Base-by-base conservation (phyloP, 2,113 vertebrate genomes). In the Sinocyclocheilus rhinocerous region DNA sequence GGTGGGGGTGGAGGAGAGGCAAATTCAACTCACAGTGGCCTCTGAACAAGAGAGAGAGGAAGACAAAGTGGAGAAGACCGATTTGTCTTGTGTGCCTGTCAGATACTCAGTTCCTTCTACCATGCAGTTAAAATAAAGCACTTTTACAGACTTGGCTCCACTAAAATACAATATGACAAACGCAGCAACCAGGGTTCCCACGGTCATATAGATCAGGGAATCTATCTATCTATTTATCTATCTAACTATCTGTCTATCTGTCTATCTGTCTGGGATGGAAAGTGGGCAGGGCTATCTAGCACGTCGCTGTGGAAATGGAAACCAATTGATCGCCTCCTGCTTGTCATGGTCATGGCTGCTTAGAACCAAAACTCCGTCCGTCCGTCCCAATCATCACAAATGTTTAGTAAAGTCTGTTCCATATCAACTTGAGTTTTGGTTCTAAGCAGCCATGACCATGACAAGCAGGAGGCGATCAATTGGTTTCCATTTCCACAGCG, bases 1-100 rank as follows among this genome's bases (percentile, higher is more conserved):
- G 36, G 50, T 36, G 85, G 52, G 55, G 39, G 13, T 29, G 15
- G 29, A 10, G 20, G 50, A 24, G 69, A 76, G 77, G 59, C 73
- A 57, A 77, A 87, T 87, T 85, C 75, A 78, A 65, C 70, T 83
- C 75, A 75, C 77, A 72, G 18, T 26, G 82, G 29, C 52, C 73
- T 87, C 84, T 55, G 42, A 63, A 73, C 67, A 55, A 36, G 73
- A 76, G 29, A 63, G 45, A 15, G 6, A 57, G 7, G 1, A 11
- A 76, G 73, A 70, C 42, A 50, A 42, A 26, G 22, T 33, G 16
- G 33, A n/a, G 78, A 67, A 29, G 87, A 84, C 84, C 57, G 52
- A 65, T 69, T 72, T 59, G 67, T 57, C 48, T 73, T 52, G 42
- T 69, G 42, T 4, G n/a, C 42, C 50, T 83, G 39, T 83, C 63